A percentile compares a stretch with the other conserved stretches of the same genome.
Evolutionary conservation across 2,888 invertebrate species (phyloP).

Genomic region (Halictus quadricinctus): DNA sequence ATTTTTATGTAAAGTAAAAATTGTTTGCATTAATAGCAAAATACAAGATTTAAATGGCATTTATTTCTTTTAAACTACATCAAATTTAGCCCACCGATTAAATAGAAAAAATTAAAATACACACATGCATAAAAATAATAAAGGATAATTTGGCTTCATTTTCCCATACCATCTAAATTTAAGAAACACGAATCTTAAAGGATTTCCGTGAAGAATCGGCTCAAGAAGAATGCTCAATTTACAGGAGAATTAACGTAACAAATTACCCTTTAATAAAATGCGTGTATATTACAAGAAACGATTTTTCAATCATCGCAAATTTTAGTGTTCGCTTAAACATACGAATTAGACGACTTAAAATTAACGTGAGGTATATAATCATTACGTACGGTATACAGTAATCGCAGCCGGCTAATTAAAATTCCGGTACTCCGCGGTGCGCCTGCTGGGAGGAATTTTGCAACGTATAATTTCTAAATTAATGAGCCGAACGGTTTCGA

Average conservation of each 20-base stretch:
- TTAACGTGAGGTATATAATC: neutral
- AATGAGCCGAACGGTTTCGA: neutral
- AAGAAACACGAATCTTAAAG: neutral
- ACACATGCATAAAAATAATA: neutral
- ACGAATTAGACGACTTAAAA: neutral
- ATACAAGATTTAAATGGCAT: neutral
- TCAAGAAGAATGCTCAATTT: neutral
- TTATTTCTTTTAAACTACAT: neutral
- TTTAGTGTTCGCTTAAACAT: neutral
- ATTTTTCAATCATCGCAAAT: neutral
- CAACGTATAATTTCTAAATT: neutral
- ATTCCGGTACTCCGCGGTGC: neutral
- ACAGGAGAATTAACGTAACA: neutral
- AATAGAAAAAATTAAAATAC: neutral
- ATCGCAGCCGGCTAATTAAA: neutral
- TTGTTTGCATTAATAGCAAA: neutral
- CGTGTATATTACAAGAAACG: neutral
- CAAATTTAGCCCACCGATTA: neutral
- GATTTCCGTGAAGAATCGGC: neutral
- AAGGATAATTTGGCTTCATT: neutral
- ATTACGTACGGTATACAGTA: neutral
- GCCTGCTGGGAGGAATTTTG: neutral
- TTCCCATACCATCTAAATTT: neutral
- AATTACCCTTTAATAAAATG: neutral
- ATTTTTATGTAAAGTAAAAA: too few species aligned